phyloP scores from a whole-genome alignment of 2,113 vertebrate genomes.

The Neofelis nebulosa region DNA sequence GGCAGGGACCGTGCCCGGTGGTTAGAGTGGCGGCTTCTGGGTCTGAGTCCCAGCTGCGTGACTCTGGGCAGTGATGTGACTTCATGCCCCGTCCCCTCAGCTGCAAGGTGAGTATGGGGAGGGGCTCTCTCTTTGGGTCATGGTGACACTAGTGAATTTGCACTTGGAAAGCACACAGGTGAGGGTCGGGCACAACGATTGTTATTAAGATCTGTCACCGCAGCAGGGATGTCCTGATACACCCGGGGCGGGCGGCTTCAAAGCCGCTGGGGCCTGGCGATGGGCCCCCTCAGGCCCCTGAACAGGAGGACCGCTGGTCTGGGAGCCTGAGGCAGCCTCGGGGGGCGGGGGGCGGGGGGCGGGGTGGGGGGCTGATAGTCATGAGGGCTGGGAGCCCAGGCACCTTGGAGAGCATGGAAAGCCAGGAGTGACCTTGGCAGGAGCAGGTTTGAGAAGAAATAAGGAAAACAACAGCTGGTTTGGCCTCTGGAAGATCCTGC shows the following conservation, averaged over 20 bases:
- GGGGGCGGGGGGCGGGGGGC: too few species aligned
- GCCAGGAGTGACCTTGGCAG: background rate
- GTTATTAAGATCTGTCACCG: too few species aligned
- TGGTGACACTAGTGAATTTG: background rate
- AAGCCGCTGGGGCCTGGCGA: background rate
- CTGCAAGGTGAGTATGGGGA: background rate
- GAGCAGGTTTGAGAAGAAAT: background rate
- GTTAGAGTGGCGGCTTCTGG: background rate
- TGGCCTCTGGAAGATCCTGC: background rate
- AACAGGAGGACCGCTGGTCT: background rate
- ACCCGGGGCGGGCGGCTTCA: too few species aligned
- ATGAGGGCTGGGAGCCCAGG: background rate
- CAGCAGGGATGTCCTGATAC: background rate
- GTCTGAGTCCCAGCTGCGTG: background rate
- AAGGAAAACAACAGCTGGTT: background rate
- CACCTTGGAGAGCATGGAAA: background rate
- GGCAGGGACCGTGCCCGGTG: fast-evolving
- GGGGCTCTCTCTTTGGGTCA: background rate
- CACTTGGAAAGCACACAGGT: background rate
- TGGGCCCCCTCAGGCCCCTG: background rate
- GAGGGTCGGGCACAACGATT: background rate
- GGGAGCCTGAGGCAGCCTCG: background rate
- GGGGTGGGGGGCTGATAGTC: fast-evolving
- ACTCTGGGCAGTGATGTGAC: background rate
- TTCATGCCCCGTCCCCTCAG: background rate